A percentile compares a stretch with the other conserved stretches of the same genome.
Evolutionary conservation across 2,113 vertebrate genomes (phyloP).

Genomic region (Pollimyrus isidori): DNA sequence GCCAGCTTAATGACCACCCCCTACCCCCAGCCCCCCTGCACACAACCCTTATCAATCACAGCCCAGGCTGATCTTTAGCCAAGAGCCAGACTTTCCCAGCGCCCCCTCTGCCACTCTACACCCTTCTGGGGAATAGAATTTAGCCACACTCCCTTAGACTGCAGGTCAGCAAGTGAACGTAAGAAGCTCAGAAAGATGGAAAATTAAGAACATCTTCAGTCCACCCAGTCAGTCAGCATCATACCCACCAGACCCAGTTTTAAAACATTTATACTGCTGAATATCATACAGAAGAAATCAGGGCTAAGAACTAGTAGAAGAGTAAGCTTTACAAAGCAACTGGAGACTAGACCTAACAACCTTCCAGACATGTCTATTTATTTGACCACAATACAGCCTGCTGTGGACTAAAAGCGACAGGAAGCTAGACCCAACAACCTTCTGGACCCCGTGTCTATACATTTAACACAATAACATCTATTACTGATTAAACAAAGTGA

Average conservation of each 20-base stretch:
- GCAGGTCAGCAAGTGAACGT: neutral
- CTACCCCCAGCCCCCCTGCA: neutral
- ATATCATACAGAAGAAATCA: neutral
- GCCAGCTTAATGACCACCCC: neutral
- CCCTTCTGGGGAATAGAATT: neutral
- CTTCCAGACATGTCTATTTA: neutral
- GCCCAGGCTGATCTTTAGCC: neutral
- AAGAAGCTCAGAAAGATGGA: neutral
- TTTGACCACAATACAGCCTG: neutral
- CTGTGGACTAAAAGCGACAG: neutral
- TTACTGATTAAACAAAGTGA: neutral
- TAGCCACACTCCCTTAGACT: neutral
- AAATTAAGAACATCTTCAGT: neutral
- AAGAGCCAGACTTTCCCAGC: neutral
- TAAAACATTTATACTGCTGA: neutral
- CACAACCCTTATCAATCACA: neutral
- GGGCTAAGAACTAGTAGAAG: neutral
- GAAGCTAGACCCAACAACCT: neutral
- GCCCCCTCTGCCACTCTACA: neutral
- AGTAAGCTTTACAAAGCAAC: neutral
- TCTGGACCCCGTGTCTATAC: neutral
- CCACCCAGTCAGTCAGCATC: neutral
- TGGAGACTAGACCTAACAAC: neutral
- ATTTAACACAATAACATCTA: neutral
- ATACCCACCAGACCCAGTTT: neutral